Conservation (phyloP, 2,797 vertebrate genomes). For the Lateolabrax maculatus region DNA sequence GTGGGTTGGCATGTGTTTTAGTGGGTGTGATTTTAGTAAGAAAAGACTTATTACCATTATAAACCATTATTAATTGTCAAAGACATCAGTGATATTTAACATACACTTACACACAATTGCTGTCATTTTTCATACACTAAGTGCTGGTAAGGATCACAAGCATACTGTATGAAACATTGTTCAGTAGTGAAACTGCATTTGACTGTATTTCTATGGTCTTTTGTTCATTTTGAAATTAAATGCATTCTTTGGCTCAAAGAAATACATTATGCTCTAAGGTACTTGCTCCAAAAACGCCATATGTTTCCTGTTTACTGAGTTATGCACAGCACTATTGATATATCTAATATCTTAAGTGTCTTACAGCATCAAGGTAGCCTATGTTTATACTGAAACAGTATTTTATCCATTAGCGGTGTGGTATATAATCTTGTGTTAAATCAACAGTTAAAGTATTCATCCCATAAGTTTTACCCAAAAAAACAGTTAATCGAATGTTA, state of each 20-base stretch:
- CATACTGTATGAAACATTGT: neutral
- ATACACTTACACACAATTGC: neutral
- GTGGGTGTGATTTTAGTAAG: neutral
- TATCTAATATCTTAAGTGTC: neutral
- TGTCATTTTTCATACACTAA: neutral
- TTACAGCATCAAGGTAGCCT: neutral
- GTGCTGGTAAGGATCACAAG: neutral
- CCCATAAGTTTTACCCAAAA: neutral
- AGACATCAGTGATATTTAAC: neutral
- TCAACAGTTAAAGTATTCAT: neutral
- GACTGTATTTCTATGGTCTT: too few species aligned
- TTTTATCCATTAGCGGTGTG: neutral
- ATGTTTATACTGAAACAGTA: neutral
- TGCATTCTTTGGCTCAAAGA: neutral
- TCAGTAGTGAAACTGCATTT: neutral
- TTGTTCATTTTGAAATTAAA: neutral
- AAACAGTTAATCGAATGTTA: neutral
- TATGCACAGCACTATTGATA: neutral
- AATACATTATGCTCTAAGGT: neutral
- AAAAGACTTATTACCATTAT: neutral
- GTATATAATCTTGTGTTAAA: neutral
- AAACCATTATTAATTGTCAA: neutral
- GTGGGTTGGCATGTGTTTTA: slow-evolving; percentile 7
- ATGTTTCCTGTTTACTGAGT: neutral
- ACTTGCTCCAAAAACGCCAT: neutral